Evolutionary conservation across 2,797 vertebrate genomes (phyloP).

Genomic region (Lithobates pipiens): DNA sequence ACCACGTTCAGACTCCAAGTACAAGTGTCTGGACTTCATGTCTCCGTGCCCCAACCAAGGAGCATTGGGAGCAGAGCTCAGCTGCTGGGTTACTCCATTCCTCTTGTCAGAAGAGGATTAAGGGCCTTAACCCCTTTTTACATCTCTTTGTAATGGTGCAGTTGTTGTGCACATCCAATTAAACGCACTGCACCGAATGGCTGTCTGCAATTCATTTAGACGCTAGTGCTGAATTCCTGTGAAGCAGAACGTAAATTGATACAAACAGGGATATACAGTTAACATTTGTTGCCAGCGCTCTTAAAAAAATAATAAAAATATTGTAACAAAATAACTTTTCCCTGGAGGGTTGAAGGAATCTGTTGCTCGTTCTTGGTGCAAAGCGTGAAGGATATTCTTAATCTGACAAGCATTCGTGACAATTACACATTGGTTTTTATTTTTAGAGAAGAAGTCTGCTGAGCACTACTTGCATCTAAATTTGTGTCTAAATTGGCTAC

Average conservation of each 20-base stretch:
- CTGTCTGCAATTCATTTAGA: conserved; percentile 41
- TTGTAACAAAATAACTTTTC: conserved; percentile 28
- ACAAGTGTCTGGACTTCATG: conserved; percentile 50
- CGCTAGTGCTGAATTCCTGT: conserved; percentile 27
- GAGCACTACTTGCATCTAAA: neutral
- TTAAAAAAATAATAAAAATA: conserved; percentile 40
- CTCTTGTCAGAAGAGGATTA: conserved; percentile 51
- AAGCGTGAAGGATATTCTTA: conserved; percentile 29
- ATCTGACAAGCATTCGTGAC: neutral
- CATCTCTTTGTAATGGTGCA: conserved; percentile 41
- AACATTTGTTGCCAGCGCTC: conserved; percentile 21
- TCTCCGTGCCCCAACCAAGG: conserved; percentile 34
- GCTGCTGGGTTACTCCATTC: conserved; percentile 51
- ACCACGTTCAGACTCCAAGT: conserved; percentile 41
- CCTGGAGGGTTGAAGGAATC: conserved; percentile 1
- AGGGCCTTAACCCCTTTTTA: conserved; percentile 42
- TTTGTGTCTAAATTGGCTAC: neutral
- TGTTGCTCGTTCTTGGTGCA: neutral
- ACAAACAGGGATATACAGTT: conserved; percentile 11
- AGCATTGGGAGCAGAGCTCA: conserved; percentile 25
- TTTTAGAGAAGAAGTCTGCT: too few relatives aligned
- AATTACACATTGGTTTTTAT: neutral
- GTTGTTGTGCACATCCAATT: conserved; percentile 50
- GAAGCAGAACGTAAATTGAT: conserved; percentile 49
- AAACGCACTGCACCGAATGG: conserved; percentile 28